Evolutionary conservation across 2,113 vertebrate species (phyloP), one percentile per base, ranked within the genome.

Genomic region (Canis aureus): DNA sequence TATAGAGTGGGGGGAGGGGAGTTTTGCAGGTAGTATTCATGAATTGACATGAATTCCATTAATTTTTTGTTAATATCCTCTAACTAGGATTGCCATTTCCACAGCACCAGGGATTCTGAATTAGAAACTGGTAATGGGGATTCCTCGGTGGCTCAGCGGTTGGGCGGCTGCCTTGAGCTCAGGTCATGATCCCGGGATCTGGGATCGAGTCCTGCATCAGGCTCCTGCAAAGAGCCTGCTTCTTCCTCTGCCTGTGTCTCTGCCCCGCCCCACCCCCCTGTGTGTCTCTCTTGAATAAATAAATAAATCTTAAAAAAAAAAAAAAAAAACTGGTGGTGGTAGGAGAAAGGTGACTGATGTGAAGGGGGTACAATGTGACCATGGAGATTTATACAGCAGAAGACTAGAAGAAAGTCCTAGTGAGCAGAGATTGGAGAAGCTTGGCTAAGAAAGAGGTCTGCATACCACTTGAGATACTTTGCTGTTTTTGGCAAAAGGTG

Each of bases 31-130:
- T 0, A 6, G 73, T 66, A 11, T 43, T 86, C 23, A 38, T 82
- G 7, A 83, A 43, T 94, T 19, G 57, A 55, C 29, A 43, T 80
- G 38, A 67, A 81, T 81, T 76, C 12, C 17, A n/a, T 66, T 90
- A 71, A 71, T 62, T 29, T 93, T 74, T 64, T 83, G 51, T 80
- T 74, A 62, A 51, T 89, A 15, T 83, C 29, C 32, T 80, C 51
- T 69, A 86, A 95, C 49, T 66, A 83, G 92, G 53, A 53, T 82
- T 60, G 32, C 76, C 12, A 29, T 84, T 96, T 92, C n/a, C 35
- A 19, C 15, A 10, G 57, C n/a, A 49, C 62, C 3, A 59, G 64
- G 53, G 16, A 57, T 86, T 78, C 59, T 82, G 74, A 81, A 49
- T 83, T 71, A 32, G 22, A 73, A 89, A 53, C 13, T 22, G 53